Evolutionary conservation across 2,888 invertebrate genomes (phyloP), one percentile per base, ranked within the genome.

Genomic region (Drosophila melanocephala): DNA sequence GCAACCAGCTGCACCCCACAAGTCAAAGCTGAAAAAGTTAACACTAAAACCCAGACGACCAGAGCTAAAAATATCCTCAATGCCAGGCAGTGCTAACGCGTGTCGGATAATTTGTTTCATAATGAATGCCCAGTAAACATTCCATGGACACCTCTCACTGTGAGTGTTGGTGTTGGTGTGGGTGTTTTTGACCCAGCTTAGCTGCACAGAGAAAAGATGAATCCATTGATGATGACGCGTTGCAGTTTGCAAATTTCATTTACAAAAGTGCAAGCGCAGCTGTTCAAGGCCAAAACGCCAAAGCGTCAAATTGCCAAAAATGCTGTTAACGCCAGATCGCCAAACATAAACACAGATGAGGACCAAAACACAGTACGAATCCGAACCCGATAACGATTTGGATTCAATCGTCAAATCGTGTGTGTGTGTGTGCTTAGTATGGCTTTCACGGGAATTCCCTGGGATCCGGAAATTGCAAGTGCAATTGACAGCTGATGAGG

Each of bases 161-260:
- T 28, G 6, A 26, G 16, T 47, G 47, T 22, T 12, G 6, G 1
- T 42, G n/a, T 44, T 6, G 12, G 2, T 33, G 42, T n/a, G 47
- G 22, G 44, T 35, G 5, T 26, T 5, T 26, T 26, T 53, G 37
- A 37, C 19, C 22, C 39, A 30, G 37, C 28, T 33, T 14, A n/a
- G 56, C 22, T 6, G 37, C 56, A 14, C 19, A n/a, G 6, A 19
- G 32, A 22, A 53, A 14, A 14, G 0, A 32, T 10, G 28, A 33
- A 53, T 52, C 68, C 72, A n/a, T 88, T 88, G 47, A 9, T 80
- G 84, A 84, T 84, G 84, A 84, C 87, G 87, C 75, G 68, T 47
- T 35, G 60, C 60, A 55, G 28, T 44, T 44, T 64, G 59, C 53
- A 52, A 74, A 64, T 77, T 89, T 90, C 90, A 87, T 87, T 87